phyloP scores from a whole-genome alignment of 2,113 vertebrate genomes.

The Talpa occidentalis region DNA sequence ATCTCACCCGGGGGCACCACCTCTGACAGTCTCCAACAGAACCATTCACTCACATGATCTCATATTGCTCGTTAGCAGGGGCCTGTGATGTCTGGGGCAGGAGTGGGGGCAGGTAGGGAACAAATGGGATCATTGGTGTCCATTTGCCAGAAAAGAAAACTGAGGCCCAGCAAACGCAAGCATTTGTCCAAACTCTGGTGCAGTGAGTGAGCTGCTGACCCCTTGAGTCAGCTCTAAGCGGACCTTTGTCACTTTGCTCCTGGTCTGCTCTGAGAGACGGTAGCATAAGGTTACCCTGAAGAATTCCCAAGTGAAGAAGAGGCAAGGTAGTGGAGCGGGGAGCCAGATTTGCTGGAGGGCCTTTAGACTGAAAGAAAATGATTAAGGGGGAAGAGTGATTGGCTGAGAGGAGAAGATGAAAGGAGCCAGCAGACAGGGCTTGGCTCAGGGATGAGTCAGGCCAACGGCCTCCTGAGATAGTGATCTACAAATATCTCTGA shows the following conservation, averaged over 20 bases:
- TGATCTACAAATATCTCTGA: conserved; percentile 77
- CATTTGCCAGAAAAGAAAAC: conserved; percentile 39
- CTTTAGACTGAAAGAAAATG: conserved; percentile 68
- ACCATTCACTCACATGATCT: neutral
- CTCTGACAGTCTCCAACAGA: neutral
- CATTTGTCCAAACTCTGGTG: neutral
- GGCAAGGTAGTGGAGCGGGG: conserved; percentile 9
- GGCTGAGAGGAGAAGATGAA: conserved; percentile 63
- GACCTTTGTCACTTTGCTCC: conserved; percentile 15
- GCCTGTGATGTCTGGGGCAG: neutral
- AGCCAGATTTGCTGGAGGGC: conserved; percentile 64
- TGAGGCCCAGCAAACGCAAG: neutral
- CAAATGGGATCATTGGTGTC: neutral
- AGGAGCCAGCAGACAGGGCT: conserved; percentile 71
- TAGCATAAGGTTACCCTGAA: conserved; percentile 2
- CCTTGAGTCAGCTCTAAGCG: neutral
- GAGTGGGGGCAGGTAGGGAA: no score
- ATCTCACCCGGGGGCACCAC: no score
- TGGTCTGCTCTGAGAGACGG: neutral
- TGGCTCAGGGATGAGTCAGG: conserved; percentile 70
- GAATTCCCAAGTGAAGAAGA: conserved; percentile 54
- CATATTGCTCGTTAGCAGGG: neutral
- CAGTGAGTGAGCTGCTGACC: neutral
- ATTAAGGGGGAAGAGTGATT: conserved; percentile 69
- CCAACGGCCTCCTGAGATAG: conserved; percentile 69